Evolutionary conservation across 2,113 vertebrate species (phyloP).

Genomic region (Antechinus flavipes): DNA sequence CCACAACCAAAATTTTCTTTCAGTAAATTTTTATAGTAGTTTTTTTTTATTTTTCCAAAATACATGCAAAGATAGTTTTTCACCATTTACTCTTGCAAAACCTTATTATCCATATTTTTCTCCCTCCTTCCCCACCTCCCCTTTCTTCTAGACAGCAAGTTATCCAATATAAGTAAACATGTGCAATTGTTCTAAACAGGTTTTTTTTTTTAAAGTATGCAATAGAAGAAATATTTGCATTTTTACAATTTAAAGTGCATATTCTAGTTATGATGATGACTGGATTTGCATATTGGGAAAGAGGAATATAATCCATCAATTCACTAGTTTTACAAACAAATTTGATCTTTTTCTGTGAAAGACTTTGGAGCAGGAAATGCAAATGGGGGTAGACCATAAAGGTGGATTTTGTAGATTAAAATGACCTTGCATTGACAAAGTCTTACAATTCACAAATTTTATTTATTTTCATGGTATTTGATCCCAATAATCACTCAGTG

Average conservation of each 20-base stretch:
- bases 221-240: not conserved
- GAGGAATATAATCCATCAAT: not conserved
- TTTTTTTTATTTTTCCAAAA: too few relatives aligned
- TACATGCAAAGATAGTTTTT: too few relatives aligned
- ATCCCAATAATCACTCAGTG: not conserved
- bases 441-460: not conserved
- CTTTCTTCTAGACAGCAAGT: too few relatives aligned
- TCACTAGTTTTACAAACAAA: not conserved
- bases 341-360: not conserved
- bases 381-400: not conserved
- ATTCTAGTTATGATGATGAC: not conserved
- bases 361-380: not conserved
- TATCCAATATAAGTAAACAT: too few relatives aligned
- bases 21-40: too few relatives aligned
- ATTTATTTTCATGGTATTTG: not conserved
- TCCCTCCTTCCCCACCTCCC: too few relatives aligned
- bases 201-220: not conserved
- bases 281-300: not conserved
- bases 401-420: not conserved
- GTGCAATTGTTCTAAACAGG: too few relatives aligned
- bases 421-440: not conserved
- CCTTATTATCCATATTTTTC: too few relatives aligned
- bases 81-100: too few relatives aligned
- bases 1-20: not conserved
- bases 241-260: not conserved